Conservation (phyloP, 2,888 invertebrate species). For the Anagyrus pseudococci region DNA sequence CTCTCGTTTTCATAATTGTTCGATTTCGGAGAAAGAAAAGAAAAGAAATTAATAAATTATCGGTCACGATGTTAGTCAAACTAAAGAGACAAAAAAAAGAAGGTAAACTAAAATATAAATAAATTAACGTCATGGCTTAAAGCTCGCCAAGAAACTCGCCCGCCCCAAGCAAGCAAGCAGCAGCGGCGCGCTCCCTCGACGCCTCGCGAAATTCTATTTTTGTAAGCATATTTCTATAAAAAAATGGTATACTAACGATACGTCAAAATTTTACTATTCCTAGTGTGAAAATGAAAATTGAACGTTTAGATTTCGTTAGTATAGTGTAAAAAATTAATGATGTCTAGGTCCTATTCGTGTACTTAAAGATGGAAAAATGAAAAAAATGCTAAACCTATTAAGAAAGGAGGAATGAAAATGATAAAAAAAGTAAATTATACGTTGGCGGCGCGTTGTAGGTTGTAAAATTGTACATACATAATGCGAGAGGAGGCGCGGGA, state of each 20-base stretch:
- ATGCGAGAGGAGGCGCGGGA: slow-evolving; percentile 66
- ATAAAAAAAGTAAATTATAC: slow-evolving; percentile 56
- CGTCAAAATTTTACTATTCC: slow-evolving; percentile 62
- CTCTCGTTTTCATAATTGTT: slow-evolving; percentile 33
- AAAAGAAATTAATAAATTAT: slow-evolving; percentile 22
- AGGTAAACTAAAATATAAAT: slow-evolving; percentile 19
- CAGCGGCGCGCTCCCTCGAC: slow-evolving; percentile 56
- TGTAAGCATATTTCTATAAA: slow-evolving; percentile 63
- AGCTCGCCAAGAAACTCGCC: slow-evolving; percentile 49
- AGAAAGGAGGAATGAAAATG: slow-evolving; percentile 35
- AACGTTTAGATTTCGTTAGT: slow-evolving; percentile 63
- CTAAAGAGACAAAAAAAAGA: slow-evolving; percentile 25
- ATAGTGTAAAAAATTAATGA: slow-evolving; percentile 62
- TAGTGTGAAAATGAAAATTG: slow-evolving; percentile 62
- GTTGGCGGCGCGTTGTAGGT: slow-evolving; percentile 61
- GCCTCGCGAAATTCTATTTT: slow-evolving; percentile 63
- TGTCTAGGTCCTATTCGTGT: slow-evolving; percentile 63
- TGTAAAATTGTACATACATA: slow-evolving; percentile 69
- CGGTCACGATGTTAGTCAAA: slow-evolving; percentile 29
- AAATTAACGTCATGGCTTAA: not conserved
- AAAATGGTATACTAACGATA: slow-evolving; percentile 61
- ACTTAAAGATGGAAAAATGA: slow-evolving; percentile 53
- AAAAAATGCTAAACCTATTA: slow-evolving; percentile 32
- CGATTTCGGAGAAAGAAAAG: slow-evolving; percentile 26
- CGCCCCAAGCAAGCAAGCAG: slow-evolving; percentile 50